Evolutionary conservation across 2,113 vertebrate genomes (phyloP), one percentile per base, ranked within the genome.

Genomic region (Xerus inauris): DNA sequence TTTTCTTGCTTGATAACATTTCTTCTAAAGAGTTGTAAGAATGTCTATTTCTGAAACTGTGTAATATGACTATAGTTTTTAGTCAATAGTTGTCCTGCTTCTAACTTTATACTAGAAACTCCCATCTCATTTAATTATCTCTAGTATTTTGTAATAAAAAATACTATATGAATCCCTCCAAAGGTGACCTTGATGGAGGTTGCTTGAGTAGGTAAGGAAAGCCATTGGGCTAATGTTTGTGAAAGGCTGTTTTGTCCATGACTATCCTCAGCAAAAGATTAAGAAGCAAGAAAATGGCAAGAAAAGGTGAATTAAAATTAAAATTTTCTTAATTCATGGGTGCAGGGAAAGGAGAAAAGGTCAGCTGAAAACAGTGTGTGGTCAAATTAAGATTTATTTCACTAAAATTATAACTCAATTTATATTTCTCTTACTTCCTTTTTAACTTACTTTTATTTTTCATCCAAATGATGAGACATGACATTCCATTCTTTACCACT

Each of bases 371-470:
- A 82, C 17, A 88, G 87, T 77, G 91, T 64, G 6, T 69, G 76
- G 89, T 80, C 20, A 73, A 87, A 95, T 76, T 83, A 47, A 83
- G 22, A 79, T 96, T 86, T 87, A 88, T 82, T 86, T 71, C 28
- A 62, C 72, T 81, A 42, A 94, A 86, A 95, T 94, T 84, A 57
- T 97, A 11, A 87, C 30, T 95, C n/a, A 69, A 62, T 82, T 85
- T 89, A 47, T 90, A 89, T 86, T 94, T 93, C 65, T 91, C 79
- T 91, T n/a, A 51, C 72, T 95, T 94, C 57, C 3, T 38, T 93
- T 84, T 85, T 65, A 64, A 24, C 35, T 73, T 62, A 32, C 30
- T 72, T 92, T 86, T n/a, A 24, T 35, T 86, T 93, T 93, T 90
- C 59, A 81, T 57, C 64, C 28, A 91, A 84, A 28, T 5, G 7